A percentile compares a stretch with the other conserved stretches of the same genome.
Evolutionary conservation across 2,113 vertebrate genomes (phyloP).

Genomic region (Chunga burmeisteri): DNA sequence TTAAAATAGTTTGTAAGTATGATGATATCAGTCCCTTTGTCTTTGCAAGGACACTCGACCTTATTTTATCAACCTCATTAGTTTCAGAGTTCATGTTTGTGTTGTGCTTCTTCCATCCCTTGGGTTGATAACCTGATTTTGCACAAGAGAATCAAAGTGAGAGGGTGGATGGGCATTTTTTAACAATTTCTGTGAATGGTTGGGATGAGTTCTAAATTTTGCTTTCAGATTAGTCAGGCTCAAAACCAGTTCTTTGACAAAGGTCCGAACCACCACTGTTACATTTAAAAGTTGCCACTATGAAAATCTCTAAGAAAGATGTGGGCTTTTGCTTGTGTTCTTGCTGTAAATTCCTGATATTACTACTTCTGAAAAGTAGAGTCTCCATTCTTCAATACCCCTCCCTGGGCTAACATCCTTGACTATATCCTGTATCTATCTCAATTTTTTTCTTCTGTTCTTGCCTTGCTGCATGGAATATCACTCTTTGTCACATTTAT

Average conservation of each 20-base stretch:
- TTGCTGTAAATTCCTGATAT: background rate
- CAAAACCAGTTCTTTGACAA: background rate
- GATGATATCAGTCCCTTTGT: background rate
- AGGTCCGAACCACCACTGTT: background rate
- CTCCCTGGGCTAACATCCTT: background rate
- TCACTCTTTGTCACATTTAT: background rate
- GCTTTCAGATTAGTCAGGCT: background rate
- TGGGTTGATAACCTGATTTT: background rate
- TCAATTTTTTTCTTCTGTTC: background rate
- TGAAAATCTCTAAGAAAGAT: background rate
- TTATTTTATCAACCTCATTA: background rate
- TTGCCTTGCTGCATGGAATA: background rate
- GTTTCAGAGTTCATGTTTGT: background rate
- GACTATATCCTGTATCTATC: background rate
- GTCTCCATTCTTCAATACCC: background rate
- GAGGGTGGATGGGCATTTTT: background rate
- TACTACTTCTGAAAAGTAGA: background rate
- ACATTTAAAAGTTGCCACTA: background rate
- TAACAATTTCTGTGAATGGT: background rate
- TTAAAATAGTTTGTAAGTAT: background rate
- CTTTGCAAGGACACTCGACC: background rate
- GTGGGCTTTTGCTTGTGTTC: background rate
- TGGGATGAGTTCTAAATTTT: background rate
- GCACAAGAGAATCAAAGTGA: background rate
- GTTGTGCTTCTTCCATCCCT: background rate